Conservation (phyloP, 2,888 invertebrate genomes). For the Prionchulus punctatus region DNA sequence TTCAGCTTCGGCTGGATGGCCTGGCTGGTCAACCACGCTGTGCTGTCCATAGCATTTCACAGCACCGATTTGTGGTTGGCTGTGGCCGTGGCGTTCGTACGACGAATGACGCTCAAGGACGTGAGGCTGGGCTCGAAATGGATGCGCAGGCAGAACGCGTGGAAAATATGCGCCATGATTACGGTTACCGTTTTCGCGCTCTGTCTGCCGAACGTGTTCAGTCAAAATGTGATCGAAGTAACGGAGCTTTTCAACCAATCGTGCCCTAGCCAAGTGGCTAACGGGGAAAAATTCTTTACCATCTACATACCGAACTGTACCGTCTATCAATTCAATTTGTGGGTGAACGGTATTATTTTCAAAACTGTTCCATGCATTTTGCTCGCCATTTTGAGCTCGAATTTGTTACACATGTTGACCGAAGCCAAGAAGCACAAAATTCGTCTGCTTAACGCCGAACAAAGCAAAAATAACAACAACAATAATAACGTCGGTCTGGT, state of each 20-base stretch:
- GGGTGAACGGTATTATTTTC: constrained; percentile 26
- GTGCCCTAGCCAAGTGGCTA: neutral
- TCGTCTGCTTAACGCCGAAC: constrained; percentile 19
- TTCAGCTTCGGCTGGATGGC: constrained; percentile 24
- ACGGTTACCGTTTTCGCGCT: constrained; percentile 20
- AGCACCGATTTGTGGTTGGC: constrained; percentile 26
- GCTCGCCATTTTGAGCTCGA: constrained; percentile 21
- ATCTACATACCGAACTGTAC: constrained; percentile 15
- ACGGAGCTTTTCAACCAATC: neutral
- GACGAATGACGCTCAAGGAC: constrained; percentile 25
- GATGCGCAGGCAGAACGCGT: constrained; percentile 23
- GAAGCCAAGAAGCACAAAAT: constrained; percentile 21
- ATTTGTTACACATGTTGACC: constrained; percentile 19
- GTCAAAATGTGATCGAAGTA: constrained; percentile 20
- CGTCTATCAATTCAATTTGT: constrained; percentile 25
- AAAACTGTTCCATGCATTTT: constrained; percentile 23
- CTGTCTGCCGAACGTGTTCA: constrained; percentile 24
- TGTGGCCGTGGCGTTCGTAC: constrained; percentile 27
- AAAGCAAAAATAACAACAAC: neutral
- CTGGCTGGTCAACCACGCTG: constrained; percentile 24
- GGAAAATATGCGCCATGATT: constrained; percentile 20
- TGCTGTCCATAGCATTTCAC: constrained; percentile 24
- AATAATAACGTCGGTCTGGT: too few relatives aligned
- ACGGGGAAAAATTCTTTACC: neutral
- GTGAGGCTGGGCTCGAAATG: constrained; percentile 22